These are phyloP conservation scores for Argyresthia goedartella DNA, from an alignment of 2,888 invertebrate genomes.

Conservation along the genomic window DNA sequence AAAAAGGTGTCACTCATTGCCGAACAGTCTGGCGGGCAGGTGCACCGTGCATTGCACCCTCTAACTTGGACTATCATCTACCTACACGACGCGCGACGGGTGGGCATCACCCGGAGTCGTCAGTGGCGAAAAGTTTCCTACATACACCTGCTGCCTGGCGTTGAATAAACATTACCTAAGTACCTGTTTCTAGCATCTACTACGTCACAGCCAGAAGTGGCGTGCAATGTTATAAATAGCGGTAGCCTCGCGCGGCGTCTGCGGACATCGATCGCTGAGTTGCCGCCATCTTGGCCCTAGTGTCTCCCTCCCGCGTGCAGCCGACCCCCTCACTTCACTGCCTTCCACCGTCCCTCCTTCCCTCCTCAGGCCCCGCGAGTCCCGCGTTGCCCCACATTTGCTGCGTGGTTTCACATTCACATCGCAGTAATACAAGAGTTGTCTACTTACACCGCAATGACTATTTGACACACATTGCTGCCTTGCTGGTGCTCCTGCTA, in stretches of 20 bases:
- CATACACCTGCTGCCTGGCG: conserved; percentile 3
- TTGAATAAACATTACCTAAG: conserved; percentile 4
- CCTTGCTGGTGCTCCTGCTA: neutral
- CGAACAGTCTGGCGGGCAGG: conserved; percentile 2
- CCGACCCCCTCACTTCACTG: conserved; percentile 36
- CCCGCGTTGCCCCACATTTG: conserved; percentile 64
- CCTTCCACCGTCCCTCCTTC: conserved; percentile 38
- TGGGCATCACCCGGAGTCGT: neutral
- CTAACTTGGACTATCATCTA: conserved; percentile 1
- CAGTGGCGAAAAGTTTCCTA: conserved; percentile 1
- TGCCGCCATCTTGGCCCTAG: conserved; percentile 69
- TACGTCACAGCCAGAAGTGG: conserved; percentile 43
- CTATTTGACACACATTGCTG: neutral
- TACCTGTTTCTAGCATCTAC: conserved; percentile 1
- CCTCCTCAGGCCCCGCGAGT: conserved; percentile 28
- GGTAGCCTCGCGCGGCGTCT: conserved; percentile 61
- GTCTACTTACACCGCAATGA: neutral
- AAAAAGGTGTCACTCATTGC: neutral
- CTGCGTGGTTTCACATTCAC: conserved; percentile 1
- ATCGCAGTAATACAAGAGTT: neutral
- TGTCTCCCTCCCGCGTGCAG: conserved; percentile 52
- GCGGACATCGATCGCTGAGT: conserved; percentile 66
- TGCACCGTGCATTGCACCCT: conserved; percentile 1
- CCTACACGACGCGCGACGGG: neutral
- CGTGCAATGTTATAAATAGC: conserved; percentile 63